A percentile compares a stretch with the other conserved stretches of the same genome.
phyloP scores from a whole-genome alignment of 64 coral and sea anemone species.

The Montipora efflorescens region DNA sequence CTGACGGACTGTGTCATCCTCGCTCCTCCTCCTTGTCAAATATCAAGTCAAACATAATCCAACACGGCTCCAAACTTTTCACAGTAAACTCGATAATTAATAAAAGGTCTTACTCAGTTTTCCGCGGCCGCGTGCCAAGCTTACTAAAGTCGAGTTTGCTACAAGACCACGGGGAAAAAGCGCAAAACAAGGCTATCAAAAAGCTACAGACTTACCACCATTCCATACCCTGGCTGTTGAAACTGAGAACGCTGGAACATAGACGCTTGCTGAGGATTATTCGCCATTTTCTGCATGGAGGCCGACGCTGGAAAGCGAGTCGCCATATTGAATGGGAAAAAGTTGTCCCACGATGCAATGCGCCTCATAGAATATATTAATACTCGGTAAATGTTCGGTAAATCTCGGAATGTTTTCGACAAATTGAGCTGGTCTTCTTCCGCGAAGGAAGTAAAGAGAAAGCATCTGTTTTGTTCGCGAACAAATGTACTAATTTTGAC shows the following conservation, averaged over 20 bases:
- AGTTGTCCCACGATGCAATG: constrained; percentile 66
- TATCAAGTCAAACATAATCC: too few species aligned
- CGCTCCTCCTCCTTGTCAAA: background rate
- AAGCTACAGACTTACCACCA: constrained; percentile 56
- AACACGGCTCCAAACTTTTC: too few species aligned
- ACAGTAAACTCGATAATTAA: too few species aligned
- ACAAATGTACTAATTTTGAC: background rate
- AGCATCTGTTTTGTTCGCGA: background rate
- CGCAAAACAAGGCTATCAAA: background rate
- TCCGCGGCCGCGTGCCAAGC: background rate
- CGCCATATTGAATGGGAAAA: constrained; percentile 88
- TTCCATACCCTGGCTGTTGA: constrained; percentile 86
- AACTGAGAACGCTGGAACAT: constrained; percentile 92
- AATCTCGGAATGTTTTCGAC: background rate
- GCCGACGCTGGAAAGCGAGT: constrained; percentile 92
- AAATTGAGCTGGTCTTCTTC: too few species aligned
- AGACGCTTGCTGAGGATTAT: constrained; percentile 81
- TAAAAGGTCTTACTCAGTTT: background rate
- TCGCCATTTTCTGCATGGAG: constrained; percentile 95
- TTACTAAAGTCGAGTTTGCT: too few species aligned
- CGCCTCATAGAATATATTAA: background rate
- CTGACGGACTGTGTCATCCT: background rate
- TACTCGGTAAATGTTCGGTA: background rate
- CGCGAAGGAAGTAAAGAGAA: background rate
- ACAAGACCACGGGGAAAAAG: too few species aligned